phyloP scores from a whole-genome alignment of 2,888 invertebrate genomes.

The Meta bourneti region DNA sequence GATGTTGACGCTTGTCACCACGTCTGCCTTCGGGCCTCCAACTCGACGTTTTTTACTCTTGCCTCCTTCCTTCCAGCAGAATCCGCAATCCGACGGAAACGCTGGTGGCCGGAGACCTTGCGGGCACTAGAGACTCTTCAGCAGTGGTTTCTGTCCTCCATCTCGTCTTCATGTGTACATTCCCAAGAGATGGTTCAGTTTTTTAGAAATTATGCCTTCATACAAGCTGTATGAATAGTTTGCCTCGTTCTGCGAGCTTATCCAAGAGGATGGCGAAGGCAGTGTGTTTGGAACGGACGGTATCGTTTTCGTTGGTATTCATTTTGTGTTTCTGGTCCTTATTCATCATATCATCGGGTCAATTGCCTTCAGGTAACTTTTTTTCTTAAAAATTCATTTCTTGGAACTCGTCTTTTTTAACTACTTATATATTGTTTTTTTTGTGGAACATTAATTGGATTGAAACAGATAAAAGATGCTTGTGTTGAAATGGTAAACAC shows the following conservation, averaged over 20 bases:
- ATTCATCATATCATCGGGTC: constrained; percentile 38
- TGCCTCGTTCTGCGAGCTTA: not conserved
- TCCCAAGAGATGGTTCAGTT: no score
- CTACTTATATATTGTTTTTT: no score
- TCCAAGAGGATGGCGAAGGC: constrained; percentile 24
- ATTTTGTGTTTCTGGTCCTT: constrained; percentile 58
- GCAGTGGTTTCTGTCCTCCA: not conserved
- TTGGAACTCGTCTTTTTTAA: no score
- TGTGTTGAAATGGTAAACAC: no score
- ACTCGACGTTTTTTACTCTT: constrained; percentile 14
- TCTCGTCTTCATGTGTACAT: no score
- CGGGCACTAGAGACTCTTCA: not conserved
- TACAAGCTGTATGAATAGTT: not conserved
- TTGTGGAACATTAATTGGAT: no score
- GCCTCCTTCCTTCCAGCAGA: constrained; percentile 12
- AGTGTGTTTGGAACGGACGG: constrained; percentile 47
- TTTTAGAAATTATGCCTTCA: no score
- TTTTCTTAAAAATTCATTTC: no score
- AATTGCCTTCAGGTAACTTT: constrained; percentile 69
- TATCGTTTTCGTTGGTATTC: constrained; percentile 27
- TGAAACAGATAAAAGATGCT: no score
- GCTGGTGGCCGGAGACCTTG: constrained; percentile 15
- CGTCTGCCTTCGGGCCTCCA: constrained; percentile 66
- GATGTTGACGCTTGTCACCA: constrained; percentile 70
- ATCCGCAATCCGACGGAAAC: constrained; percentile 54